Conservation (phyloP, 2,113 vertebrate genomes). For the Actenoides hombroni region DNA sequence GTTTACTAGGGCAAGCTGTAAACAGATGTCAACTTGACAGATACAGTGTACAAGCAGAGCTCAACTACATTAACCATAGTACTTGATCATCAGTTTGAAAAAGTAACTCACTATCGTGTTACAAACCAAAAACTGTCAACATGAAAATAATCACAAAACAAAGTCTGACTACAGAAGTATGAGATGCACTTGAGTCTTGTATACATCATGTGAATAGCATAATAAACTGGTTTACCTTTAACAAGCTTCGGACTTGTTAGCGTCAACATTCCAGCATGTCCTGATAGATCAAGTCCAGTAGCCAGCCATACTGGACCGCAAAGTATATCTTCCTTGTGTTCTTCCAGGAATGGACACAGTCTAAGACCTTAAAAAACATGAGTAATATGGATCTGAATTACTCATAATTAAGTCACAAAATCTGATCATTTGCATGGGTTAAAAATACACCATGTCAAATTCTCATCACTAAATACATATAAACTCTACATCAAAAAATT, state of each 20-base stretch:
- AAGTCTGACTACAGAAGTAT: neutral
- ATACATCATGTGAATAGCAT: neutral
- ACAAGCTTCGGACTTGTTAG: slow-evolving; percentile 97
- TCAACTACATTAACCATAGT: neutral
- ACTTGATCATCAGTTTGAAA: neutral
- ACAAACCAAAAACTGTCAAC: neutral
- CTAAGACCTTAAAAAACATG: slow-evolving; percentile 81
- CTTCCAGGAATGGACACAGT: slow-evolving; percentile 93
- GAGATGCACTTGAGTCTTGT: neutral
- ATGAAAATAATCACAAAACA: neutral
- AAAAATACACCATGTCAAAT: neutral
- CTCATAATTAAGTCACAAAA: neutral
- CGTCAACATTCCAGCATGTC: slow-evolving; percentile 96
- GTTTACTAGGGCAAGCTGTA: neutral
- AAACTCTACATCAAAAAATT: neutral
- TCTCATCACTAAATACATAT: neutral
- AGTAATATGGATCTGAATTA: neutral
- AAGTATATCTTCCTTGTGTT: slow-evolving; percentile 97
- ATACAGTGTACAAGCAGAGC: neutral
- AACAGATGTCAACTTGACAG: neutral
- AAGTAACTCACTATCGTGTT: neutral
- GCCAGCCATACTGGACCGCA: slow-evolving; percentile 97
- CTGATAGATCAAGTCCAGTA: slow-evolving; percentile 95
- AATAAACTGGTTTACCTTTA: slow-evolving; percentile 83
- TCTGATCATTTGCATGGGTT: neutral